A percentile compares a stretch with the other conserved stretches of the same genome.
Conservation (phyloP, 2,113 vertebrate species). For the Heterochromis multidens region DNA sequence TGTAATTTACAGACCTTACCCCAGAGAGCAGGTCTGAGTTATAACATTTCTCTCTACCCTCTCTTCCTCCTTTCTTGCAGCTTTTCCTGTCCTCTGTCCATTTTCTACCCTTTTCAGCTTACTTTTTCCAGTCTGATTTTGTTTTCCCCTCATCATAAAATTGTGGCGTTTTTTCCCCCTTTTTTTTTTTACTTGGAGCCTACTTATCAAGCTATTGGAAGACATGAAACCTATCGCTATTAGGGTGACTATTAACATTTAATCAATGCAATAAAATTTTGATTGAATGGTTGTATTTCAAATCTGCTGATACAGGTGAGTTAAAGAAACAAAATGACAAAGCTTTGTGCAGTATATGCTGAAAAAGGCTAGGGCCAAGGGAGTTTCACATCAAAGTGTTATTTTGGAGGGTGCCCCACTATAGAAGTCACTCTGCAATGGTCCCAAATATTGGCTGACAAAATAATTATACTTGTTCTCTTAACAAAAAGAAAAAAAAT, state of each 20-base stretch:
- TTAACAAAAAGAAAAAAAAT: neutral
- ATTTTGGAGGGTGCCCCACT: neutral
- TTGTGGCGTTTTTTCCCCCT: neutral
- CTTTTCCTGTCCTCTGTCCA: neutral
- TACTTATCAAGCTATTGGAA: neutral
- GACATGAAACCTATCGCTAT: neutral
- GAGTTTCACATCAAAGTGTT: neutral
- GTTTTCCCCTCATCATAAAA: neutral
- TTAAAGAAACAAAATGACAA: neutral
- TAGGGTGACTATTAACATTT: neutral
- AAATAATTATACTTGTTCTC: neutral
- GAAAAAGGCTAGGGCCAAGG: no score
- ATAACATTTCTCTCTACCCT: slow-evolving; percentile 59
- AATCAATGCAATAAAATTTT: neutral
- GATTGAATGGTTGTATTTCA: neutral
- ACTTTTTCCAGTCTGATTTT: neutral
- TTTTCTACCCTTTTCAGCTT: neutral
- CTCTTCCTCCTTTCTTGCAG: neutral
- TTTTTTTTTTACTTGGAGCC: neutral
- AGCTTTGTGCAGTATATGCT: neutral
- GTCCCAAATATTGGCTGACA: neutral
- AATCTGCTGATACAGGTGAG: neutral
- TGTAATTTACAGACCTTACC: slow-evolving; percentile 75
- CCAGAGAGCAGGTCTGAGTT: slow-evolving; percentile 69
- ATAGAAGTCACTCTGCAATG: neutral